Evolutionary conservation across 2,888 invertebrate genomes (phyloP).

Genomic region (Chamaedrilus cognettii): DNA sequence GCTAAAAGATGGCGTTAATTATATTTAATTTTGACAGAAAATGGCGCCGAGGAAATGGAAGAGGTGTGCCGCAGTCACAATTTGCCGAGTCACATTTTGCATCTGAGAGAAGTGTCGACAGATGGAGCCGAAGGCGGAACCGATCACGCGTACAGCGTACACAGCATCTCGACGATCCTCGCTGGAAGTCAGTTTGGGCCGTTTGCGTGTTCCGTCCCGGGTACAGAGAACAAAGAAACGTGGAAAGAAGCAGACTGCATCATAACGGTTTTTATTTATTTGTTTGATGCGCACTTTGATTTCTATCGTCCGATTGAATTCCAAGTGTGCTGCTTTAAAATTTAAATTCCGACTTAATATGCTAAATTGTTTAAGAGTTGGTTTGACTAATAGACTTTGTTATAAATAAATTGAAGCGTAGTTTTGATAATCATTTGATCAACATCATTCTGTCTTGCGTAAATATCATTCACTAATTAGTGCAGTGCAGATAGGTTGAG

Average conservation of each 20-base stretch:
- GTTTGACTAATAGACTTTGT: too few species aligned
- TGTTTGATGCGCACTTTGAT: too few species aligned
- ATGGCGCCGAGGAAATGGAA: conserved; percentile 1
- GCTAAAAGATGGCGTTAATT: too few species aligned
- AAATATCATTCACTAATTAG: too few species aligned
- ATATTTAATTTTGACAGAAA: not conserved
- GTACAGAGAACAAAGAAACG: conserved; percentile 13
- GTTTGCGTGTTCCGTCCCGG: conserved; percentile 14
- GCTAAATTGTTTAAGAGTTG: too few species aligned
- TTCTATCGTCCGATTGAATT: too few species aligned
- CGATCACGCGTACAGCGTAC: conserved; percentile 10
- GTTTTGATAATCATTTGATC: too few species aligned
- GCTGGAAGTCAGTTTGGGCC: conserved; percentile 26
- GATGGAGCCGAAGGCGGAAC: conserved; percentile 5
- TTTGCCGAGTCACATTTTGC: conserved; percentile 7
- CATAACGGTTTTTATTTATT: conserved; percentile 5
- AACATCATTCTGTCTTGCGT: too few species aligned
- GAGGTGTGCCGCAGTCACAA: conserved; percentile 14
- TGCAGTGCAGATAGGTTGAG: too few species aligned
- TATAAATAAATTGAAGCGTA: too few species aligned
- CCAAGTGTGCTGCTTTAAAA: too few species aligned
- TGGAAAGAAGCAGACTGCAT: conserved; percentile 9
- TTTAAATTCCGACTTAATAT: too few species aligned
- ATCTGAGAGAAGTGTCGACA: conserved; percentile 8
- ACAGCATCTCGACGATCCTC: conserved; percentile 26